A percentile compares a stretch with the other conserved stretches of the same genome.
Conservation (phyloP, 2,113 vertebrate genomes). For the Heptranchias perlo region DNA sequence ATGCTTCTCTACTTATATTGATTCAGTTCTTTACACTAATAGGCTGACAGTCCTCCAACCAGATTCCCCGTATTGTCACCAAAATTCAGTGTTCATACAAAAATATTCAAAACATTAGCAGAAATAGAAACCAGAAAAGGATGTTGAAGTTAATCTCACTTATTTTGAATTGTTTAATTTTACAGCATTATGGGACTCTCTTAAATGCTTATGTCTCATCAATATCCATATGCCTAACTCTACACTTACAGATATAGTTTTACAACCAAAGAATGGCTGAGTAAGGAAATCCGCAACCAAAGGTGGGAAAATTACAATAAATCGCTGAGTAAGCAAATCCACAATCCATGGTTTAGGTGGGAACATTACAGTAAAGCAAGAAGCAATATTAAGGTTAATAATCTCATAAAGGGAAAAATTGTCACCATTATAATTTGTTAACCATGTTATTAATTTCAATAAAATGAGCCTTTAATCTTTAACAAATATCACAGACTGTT, state of each 20-base stretch:
- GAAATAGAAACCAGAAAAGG: neutral
- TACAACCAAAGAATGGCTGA: neutral
- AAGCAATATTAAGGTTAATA: neutral
- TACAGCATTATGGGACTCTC: neutral
- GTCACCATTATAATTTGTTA: neutral
- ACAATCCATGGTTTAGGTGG: neutral
- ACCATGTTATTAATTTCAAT: neutral
- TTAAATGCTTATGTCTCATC: neutral
- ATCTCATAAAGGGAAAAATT: neutral
- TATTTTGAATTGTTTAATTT: neutral
- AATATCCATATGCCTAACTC: neutral
- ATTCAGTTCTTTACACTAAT: neutral
- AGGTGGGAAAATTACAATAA: too few species aligned
- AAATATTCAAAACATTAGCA: slow-evolving; percentile 9
- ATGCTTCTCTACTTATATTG: neutral
- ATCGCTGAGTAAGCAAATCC: neutral
- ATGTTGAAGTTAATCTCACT: neutral
- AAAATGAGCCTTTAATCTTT: neutral
- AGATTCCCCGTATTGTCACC: neutral
- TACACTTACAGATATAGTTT: neutral
- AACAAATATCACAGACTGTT: neutral
- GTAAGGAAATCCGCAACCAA: neutral
- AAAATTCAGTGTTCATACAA: neutral
- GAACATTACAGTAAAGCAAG: too few species aligned
- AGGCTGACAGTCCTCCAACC: neutral